Evolutionary conservation across 2,888 invertebrate genomes (phyloP).

Genomic region (Parnassius mnemosyne): DNA sequence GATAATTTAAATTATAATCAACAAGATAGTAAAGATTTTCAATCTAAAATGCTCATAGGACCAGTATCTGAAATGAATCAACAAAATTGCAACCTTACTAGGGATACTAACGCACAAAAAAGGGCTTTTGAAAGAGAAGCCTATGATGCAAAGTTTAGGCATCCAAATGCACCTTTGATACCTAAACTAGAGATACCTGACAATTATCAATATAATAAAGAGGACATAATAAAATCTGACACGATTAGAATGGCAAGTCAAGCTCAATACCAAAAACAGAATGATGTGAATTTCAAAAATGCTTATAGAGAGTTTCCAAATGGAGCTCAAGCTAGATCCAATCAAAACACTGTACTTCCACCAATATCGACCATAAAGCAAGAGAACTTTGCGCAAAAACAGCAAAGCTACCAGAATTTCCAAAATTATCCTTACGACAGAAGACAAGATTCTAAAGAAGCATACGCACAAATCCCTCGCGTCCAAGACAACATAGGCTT

Average conservation of each 20-base stretch:
- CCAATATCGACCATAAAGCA: constrained; percentile 78
- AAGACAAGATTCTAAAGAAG: constrained; percentile 49
- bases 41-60: constrained; percentile 78
- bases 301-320: constrained; percentile 61
- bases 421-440: constrained; percentile 60
- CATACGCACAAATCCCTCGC: constrained; percentile 53
- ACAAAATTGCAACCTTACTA: constrained; percentile 61
- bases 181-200: constrained; percentile 74
- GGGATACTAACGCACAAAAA: constrained; percentile 68
- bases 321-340: constrained; percentile 45
- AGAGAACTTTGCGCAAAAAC: constrained; percentile 67
- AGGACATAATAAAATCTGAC: constrained; percentile 62
- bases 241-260: constrained; percentile 48
- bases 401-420: constrained; percentile 58
- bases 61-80: constrained; percentile 77
- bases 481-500: constrained; percentile 65
- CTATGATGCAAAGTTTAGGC: constrained; percentile 68
- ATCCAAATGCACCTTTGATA: constrained; percentile 66
- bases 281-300: constrained; percentile 46
- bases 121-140: constrained; percentile 65
- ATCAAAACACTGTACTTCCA: constrained; percentile 62
- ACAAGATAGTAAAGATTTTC: constrained; percentile 78
- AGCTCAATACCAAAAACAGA: constrained; percentile 44
- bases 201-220: constrained; percentile 66
- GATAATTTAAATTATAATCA: constrained; percentile 73